A percentile compares a stretch with the other conserved stretches of the same genome.
These are phyloP conservation scores for Nestor notabilis DNA, from an alignment of 2,113 vertebrate species.

Conservation along the genomic window DNA sequence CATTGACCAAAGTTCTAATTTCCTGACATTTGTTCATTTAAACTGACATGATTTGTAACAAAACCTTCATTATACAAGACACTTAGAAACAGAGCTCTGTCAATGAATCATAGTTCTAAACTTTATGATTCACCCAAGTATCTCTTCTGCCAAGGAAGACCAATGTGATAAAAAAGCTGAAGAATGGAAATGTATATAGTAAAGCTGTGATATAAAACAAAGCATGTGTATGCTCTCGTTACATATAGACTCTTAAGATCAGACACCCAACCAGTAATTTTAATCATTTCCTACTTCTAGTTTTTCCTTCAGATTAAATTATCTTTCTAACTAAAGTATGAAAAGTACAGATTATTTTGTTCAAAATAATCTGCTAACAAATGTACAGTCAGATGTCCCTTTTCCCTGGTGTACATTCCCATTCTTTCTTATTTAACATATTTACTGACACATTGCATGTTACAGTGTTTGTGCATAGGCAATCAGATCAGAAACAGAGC, in stretches of 20 bases:
- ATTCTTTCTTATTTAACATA: not conserved
- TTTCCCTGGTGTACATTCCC: not conserved
- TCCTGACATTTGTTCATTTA: not conserved
- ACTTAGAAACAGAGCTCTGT: conserved; percentile 25
- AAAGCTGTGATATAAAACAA: not conserved
- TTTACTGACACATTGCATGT: rapidly evolving
- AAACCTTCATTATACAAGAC: conserved; percentile 3
- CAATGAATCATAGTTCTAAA: conserved; percentile 14
- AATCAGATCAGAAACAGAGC: not conserved
- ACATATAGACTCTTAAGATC: not conserved
- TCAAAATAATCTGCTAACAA: not conserved
- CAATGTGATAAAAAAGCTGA: not conserved
- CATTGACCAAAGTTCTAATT: not conserved
- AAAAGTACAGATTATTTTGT: not conserved
- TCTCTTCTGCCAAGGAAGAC: not conserved
- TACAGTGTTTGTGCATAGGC: not conserved
- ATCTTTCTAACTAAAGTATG: not conserved
- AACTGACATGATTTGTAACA: not conserved
- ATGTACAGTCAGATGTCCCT: not conserved
- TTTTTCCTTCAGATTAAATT: not conserved
- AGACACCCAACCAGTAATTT: not conserved
- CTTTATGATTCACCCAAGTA: not conserved
- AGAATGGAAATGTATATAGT: not conserved
- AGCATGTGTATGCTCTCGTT: not conserved
- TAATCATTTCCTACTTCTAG: not conserved